Evolutionary conservation across 2,888 invertebrate genomes (phyloP).

Genomic region (Chloroclysta siterata): DNA sequence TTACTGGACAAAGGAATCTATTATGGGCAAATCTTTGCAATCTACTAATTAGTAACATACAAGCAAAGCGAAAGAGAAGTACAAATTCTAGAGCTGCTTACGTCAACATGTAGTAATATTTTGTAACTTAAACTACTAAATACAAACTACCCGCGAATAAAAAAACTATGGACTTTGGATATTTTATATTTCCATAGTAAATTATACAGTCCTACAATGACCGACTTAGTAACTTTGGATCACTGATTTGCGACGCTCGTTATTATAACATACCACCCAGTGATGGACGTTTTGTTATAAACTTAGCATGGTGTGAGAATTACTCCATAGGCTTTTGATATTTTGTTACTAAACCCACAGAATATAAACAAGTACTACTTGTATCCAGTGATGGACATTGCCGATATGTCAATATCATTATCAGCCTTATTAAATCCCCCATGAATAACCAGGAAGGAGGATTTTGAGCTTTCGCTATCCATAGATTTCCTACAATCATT

Average conservation of each 20-base stretch:
- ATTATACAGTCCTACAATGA: slow-evolving; percentile 26
- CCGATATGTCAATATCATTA: no score
- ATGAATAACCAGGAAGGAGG: no score
- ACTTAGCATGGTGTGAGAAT: not conserved
- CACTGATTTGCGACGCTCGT: slow-evolving; percentile 1
- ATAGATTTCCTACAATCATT: no score
- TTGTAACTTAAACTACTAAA: not conserved
- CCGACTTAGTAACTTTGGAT: slow-evolving; percentile 10
- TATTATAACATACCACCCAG: not conserved
- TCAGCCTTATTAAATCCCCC: no score
- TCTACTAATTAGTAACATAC: not conserved
- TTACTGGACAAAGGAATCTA: no score
- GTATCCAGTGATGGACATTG: no score
- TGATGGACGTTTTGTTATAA: not conserved
- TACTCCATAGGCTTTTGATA: no score
- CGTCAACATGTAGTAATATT: not conserved
- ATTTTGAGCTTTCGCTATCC: no score
- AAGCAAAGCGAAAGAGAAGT: not conserved
- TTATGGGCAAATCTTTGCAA: not conserved
- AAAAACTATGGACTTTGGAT: slow-evolving; percentile 28
- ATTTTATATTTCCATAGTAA: slow-evolving; percentile 31
- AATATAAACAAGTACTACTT: no score
- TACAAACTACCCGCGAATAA: slow-evolving; percentile 11
- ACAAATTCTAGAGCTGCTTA: not conserved
- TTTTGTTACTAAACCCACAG: no score